phyloP scores from a whole-genome alignment of 2,888 invertebrate species.

The Caenorhabditis sulstoni region DNA sequence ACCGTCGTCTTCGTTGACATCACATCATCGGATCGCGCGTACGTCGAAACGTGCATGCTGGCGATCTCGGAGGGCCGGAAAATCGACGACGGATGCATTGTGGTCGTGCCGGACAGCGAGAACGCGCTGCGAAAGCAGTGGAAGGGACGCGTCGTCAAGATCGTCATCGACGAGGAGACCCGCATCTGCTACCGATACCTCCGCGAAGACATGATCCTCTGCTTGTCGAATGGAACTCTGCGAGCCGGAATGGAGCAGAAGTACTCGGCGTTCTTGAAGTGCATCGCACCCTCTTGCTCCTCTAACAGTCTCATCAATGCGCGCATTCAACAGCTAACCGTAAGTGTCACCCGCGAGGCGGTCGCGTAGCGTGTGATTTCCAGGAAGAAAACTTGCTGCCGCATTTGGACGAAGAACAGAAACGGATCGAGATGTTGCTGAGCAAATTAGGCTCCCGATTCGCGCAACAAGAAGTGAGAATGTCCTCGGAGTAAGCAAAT shows the following conservation, averaged over 20 bases:
- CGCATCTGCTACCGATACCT: slow-evolving; percentile 46
- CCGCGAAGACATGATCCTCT: slow-evolving; percentile 41
- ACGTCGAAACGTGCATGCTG: slow-evolving; percentile 44
- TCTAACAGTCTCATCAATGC: slow-evolving; percentile 36
- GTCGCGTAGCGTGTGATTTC: background rate
- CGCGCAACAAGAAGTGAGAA: slow-evolving; percentile 25
- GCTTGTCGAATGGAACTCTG: slow-evolving; percentile 19
- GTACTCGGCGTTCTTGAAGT: slow-evolving; percentile 27
- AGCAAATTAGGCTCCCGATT: slow-evolving; percentile 16
- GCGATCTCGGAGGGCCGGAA: slow-evolving; percentile 50
- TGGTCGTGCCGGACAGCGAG: slow-evolving; percentile 44
- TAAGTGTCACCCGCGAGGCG: background rate
- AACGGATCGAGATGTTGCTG: slow-evolving; percentile 29
- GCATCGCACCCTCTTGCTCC: slow-evolving; percentile 40
- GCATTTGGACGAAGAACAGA: slow-evolving; percentile 53
- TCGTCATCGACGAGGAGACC: slow-evolving; percentile 59
- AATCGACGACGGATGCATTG: slow-evolving; percentile 50
- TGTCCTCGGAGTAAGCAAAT: background rate
- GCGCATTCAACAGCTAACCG: slow-evolving; percentile 39
- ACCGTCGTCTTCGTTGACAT: slow-evolving; percentile 50
- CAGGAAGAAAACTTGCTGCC: slow-evolving; percentile 28
- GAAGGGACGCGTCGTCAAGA: slow-evolving; percentile 45
- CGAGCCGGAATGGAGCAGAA: slow-evolving; percentile 42
- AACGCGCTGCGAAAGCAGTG: slow-evolving; percentile 42
- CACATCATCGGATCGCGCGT: slow-evolving; percentile 18